A percentile compares a stretch with the other conserved stretches of the same genome.
phyloP scores from a whole-genome alignment of 2,113 vertebrate species.

The Tyrannus savana region DNA sequence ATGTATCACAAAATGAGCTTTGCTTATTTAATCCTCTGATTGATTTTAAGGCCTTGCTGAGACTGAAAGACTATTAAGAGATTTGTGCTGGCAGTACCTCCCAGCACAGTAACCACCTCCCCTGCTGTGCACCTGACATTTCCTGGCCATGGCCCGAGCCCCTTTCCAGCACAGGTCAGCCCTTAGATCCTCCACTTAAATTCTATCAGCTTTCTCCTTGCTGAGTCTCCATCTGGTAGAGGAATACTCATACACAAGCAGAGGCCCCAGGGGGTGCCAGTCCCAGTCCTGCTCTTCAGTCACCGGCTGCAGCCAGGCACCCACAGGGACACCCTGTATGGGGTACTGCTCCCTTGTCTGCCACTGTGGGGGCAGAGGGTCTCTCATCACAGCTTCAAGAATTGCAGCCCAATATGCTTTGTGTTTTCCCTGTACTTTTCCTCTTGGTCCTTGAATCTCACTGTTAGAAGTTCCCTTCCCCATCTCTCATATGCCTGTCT shows the following conservation, averaged over 20 bases:
- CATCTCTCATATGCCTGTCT: neutral
- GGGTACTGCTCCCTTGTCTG: neutral
- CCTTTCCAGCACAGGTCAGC: neutral
- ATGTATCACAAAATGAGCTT: constrained; percentile 39
- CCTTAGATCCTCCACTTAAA: neutral
- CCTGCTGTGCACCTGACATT: neutral
- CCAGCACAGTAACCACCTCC: neutral
- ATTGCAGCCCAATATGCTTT: neutral
- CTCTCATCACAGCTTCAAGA: neutral
- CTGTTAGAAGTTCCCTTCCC: neutral
- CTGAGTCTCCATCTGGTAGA: neutral
- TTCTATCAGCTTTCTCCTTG: neutral
- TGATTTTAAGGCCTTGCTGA: constrained; percentile 55
- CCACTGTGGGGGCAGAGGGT: neutral
- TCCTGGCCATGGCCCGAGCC: neutral
- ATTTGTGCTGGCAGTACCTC: constrained; percentile 14
- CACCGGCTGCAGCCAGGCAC: neutral
- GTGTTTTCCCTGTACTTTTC: neutral
- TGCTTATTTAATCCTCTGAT: constrained; percentile 62
- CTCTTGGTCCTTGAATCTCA: neutral
- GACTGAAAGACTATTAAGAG: constrained; percentile 53
- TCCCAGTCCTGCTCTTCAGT: neutral
- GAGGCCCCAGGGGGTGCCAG: neutral
- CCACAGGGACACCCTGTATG: accelerated
- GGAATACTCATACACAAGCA: accelerated